phyloP scores from a whole-genome alignment of 2,113 vertebrate genomes.

The Laterallus jamaicensis region DNA sequence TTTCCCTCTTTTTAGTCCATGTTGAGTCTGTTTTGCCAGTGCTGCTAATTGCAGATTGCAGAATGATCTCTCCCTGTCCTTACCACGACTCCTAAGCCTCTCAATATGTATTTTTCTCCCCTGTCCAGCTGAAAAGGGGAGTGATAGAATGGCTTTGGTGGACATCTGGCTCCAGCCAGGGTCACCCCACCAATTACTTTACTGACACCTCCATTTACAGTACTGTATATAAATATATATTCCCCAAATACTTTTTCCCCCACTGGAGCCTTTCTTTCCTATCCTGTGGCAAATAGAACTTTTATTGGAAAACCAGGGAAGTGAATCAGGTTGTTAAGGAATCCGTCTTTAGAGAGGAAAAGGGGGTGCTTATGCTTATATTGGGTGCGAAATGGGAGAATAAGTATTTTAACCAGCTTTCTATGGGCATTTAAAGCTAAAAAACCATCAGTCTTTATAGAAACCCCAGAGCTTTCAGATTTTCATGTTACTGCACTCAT shows the following conservation, averaged over 20 bases:
- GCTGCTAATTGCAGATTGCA: too few species aligned
- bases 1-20: too few species aligned
- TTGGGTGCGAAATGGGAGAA: neutral
- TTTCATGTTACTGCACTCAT: neutral
- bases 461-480: neutral
- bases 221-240: neutral
- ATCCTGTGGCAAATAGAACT: neutral
- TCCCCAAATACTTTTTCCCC: neutral
- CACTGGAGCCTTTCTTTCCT: neutral
- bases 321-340: neutral
- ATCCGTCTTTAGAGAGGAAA: neutral
- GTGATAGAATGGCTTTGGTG: too few species aligned
- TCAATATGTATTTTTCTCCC: too few species aligned
- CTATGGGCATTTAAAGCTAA: neutral
- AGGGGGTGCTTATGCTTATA: neutral
- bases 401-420: neutral
- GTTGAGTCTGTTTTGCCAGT: too few species aligned
- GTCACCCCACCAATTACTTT: neutral
- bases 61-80: too few species aligned
- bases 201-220: neutral
- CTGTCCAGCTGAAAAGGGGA: too few species aligned
- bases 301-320: neutral
- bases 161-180: too few species aligned
- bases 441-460: neutral
- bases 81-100: too few species aligned